These are phyloP conservation scores for Aradus depressus DNA, from an alignment of 2,888 invertebrate genomes.

Conservation along the genomic window DNA sequence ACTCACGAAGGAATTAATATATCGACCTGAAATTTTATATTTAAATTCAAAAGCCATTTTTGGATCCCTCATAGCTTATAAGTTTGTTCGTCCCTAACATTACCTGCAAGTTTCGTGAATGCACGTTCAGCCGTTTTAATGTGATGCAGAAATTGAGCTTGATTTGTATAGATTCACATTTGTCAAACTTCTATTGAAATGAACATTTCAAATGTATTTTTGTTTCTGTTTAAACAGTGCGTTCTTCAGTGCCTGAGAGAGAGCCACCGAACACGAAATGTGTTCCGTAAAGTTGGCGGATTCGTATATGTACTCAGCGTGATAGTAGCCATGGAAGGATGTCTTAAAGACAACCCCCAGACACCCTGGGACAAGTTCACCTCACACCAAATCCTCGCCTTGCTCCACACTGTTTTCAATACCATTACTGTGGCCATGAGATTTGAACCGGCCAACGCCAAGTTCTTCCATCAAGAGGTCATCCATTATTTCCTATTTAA, in stretches of 20 bases:
- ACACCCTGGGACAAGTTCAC: constrained; percentile 40
- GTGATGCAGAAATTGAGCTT: neutral
- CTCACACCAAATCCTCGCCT: constrained; percentile 52
- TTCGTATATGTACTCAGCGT: constrained; percentile 96
- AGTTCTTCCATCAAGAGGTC: constrained; percentile 92
- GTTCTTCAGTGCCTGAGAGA: constrained; percentile 82
- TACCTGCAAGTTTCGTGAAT: too few species aligned
- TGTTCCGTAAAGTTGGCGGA: constrained; percentile 95
- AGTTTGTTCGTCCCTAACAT: too few species aligned
- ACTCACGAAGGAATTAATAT: too few species aligned
- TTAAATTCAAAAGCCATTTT: too few species aligned
- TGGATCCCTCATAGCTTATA: too few species aligned
- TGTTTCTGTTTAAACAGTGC: constrained; percentile 41
- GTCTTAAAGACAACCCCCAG: constrained; percentile 45
- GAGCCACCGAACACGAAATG: constrained; percentile 89
- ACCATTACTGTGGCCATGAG: constrained; percentile 95
- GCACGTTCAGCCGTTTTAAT: too few species aligned
- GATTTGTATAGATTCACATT: neutral
- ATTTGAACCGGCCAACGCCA: constrained; percentile 97
- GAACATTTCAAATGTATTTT: constrained; percentile 2
- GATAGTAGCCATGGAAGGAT: constrained; percentile 80
- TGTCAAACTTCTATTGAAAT: too few species aligned
- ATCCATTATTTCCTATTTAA: too few species aligned
- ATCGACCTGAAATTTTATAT: too few species aligned
- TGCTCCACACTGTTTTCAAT: constrained; percentile 82